Percentiles rank a stretch among this genome's conserved stretches.
Conservation (phyloP, 2,888 invertebrate genomes). For the Arrhopalites spinosus region DNA sequence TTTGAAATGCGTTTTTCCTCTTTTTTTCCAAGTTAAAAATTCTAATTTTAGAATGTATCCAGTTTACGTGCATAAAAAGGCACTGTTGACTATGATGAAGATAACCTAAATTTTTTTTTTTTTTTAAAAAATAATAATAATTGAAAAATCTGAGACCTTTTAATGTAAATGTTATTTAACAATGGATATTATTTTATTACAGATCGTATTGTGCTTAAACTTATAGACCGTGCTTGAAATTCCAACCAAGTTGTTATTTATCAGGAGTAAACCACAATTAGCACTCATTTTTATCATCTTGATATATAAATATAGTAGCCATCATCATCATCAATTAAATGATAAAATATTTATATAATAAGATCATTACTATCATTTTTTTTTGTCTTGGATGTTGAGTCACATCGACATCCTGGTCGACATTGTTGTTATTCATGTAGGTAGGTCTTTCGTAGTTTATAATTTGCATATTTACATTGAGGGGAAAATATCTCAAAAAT, state of each 20-base stretch:
- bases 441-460: neutral
- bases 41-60: no score
- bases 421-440: neutral
- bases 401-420: constrained; percentile 16
- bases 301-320: neutral
- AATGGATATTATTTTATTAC: constrained; percentile 29
- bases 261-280: neutral
- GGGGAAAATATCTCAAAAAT: neutral
- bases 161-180: constrained; percentile 27
- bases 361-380: neutral
- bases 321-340: constrained; percentile 31
- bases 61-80: no score
- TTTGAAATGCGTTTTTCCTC: no score
- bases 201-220: constrained; percentile 11
- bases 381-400: neutral
- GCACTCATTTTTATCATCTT: neutral
- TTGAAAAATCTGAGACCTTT: neutral
- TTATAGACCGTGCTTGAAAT: constrained; percentile 8
- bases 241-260: no score
- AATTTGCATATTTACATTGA: neutral
- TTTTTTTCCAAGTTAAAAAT: no score
- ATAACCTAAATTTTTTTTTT: no score
- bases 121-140: no score
- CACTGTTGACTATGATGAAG: no score
- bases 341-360: constrained; percentile 8